Evolutionary conservation across 1,140 invertebrate species (phyloP), one percentile per base, ranked within the genome.

Genomic region (Zaprionus vittiger): DNA sequence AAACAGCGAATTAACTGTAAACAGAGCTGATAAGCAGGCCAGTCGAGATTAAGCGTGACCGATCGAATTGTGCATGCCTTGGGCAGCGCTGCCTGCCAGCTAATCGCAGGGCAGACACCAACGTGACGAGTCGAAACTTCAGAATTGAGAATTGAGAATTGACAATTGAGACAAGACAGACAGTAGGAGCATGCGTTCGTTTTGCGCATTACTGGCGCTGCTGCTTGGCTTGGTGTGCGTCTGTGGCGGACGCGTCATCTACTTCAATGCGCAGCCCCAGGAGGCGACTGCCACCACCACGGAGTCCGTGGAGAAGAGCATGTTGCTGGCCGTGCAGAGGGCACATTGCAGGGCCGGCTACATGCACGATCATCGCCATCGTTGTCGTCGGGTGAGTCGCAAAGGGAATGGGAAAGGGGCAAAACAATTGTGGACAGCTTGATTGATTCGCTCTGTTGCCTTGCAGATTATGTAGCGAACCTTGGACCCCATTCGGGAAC

Each of bases 381-480:
- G 89, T 9, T 91, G 89, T 24, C 76, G 89, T 5, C 56, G 80
- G 37, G 89, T 91, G 41, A 83, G 84, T 83, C n/a, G 14, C 11
- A 34, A 34, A 31, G 24, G 15, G n/a, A 7, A 57, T 24, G 17
- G 14, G 22, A 22, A 52, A 1, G 52, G 22, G 28, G 28, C 2
- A 7, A 11, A 34, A 9, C 9, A 5, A 24, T 17, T 20, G 4
- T 9, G 7, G 26, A 62, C 17, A 31, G n/a, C 12, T 24, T 62
- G 60, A 57, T 61, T 52, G 28, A 57, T 52, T 44, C 12, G 31
- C 9, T 9, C 6, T 7, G 22, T 44, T 49, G 12, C 49, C 34
- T 34, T 44, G 17, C 55, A 81, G 82, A 34, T 84, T 71, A 76
- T 83, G 34, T 80, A 76, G 67, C 37, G 15, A 41, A 24, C 68